Base-by-base conservation (phyloP, 2,888 invertebrate genomes). In the Tachina lurida region DNA sequence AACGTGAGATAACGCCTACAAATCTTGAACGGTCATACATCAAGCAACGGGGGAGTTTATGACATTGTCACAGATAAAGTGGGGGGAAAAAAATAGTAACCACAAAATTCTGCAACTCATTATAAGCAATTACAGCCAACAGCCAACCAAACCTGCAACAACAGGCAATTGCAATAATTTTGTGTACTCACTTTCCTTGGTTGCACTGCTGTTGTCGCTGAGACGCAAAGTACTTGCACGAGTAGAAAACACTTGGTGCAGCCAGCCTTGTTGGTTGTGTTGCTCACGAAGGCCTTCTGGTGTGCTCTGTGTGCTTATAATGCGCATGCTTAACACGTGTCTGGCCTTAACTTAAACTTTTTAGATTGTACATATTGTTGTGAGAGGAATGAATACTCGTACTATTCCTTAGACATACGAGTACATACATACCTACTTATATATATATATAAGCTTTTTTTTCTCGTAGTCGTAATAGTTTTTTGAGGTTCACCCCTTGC, bases 251-350 rank as follows among this genome's bases (percentile, higher is more conserved):
- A 73, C 60, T 74, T 71, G 75, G 49, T 68, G 56, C 47, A 73
- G 47, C 43, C 71, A 73, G 63, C n/a, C 71, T 83, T 73, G 73
- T 54, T 77, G 47, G 47, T 10, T 47, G 39, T 60, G 17, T 74
- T 15, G 15, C 56, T n/a, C 43, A 19, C 31, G 54, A 76, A 62
- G 41, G 84, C 75, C 65, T 75, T 68, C 31, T 31, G 7, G 79
- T 60, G 45, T 52, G 58, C 60, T 39, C 49, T 45, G 43, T 43
- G 62, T 63, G 80, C 60, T 39, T 45, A 68, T n/a, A 65, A 56
- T 84, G 90, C 91, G 91, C 91, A 91, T 89, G 91, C 91, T 89
- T 90, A 91, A 91, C 91, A 91, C 91, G 91, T 91, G 86, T 86
- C 86, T 83, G 91, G 90, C 90, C 81, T 76, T 75, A 78, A 85